Conservation (phyloP, 2,797 vertebrate genomes). For the Sorex maritimensis region DNA sequence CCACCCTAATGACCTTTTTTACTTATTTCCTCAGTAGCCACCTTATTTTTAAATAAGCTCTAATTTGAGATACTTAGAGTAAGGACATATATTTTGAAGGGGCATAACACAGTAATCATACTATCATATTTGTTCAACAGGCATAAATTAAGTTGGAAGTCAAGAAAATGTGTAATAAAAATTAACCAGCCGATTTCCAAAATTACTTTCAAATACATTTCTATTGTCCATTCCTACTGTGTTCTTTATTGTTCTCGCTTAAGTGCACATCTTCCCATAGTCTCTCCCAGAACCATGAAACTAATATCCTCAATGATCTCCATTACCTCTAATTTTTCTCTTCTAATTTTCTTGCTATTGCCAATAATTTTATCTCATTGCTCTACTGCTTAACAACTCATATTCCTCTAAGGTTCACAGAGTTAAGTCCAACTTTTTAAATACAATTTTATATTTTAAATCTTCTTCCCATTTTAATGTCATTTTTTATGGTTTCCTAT, state of each 20-base stretch:
- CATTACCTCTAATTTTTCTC: background rate
- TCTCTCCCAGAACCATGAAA: too few relatives aligned
- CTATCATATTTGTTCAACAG: background rate
- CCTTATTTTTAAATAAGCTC: background rate
- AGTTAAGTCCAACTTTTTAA: background rate
- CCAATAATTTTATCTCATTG: background rate
- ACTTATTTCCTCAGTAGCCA: background rate
- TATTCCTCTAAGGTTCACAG: background rate
- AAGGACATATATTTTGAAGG: background rate
- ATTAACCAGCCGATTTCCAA: background rate
- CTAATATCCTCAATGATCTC: background rate
- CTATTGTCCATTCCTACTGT: background rate
- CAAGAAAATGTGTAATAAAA: constrained; percentile 26
- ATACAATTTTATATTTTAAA: background rate
- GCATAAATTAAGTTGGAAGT: background rate
- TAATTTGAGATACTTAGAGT: background rate
- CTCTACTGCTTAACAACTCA: constrained; percentile 1
- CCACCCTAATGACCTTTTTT: background rate
- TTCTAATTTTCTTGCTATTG: too few relatives aligned
- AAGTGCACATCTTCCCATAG: background rate
- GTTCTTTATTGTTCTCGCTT: background rate
- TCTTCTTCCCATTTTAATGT: background rate
- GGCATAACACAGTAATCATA: background rate
- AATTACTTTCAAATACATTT: background rate
- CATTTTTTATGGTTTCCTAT: background rate